These are phyloP conservation scores for Aurelia coerulea DNA, from an alignment of 30 jellyfish, hydroid and myxozoan genomes.

Conservation along the genomic window DNA sequence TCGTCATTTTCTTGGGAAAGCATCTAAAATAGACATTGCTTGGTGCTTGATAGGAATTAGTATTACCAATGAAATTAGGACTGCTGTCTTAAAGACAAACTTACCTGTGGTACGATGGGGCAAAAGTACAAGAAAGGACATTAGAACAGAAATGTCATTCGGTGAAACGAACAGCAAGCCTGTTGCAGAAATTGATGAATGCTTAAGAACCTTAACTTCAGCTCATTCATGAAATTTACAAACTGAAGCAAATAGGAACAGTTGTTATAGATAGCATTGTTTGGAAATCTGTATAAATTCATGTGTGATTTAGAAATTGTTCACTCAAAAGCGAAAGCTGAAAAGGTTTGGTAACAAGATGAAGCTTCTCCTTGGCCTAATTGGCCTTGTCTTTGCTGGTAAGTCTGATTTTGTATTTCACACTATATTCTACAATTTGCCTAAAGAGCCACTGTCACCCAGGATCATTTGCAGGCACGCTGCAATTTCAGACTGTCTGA, in stretches of 20 bases:
- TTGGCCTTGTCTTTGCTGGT: constrained; percentile 69
- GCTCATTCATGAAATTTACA: constrained; percentile 41
- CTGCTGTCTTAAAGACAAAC: too few species aligned
- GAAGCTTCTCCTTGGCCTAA: constrained; percentile 54
- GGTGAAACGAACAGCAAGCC: constrained; percentile 7
- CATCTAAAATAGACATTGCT: too few species aligned
- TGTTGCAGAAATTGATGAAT: constrained; percentile 53
- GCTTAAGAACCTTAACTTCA: neutral
- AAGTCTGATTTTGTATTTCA: neutral
- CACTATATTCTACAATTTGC: neutral
- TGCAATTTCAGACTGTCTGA: too few species aligned
- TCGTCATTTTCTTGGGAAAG: too few species aligned
- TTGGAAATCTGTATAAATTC: constrained; percentile 17
- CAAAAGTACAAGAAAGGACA: too few species aligned
- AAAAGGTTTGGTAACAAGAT: constrained; percentile 8
- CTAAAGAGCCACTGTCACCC: too few species aligned
- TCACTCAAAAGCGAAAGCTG: neutral
- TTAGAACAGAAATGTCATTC: too few species aligned
- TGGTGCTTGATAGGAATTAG: too few species aligned
- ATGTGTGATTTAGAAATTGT: neutral
- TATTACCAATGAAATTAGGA: too few species aligned
- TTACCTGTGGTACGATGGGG: too few species aligned
- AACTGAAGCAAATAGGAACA: neutral
- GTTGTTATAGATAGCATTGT: constrained; percentile 28
- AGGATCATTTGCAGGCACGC: too few species aligned